Conservation (phyloP, 1,140 invertebrate species). For the Tetramorium simillimum region DNA sequence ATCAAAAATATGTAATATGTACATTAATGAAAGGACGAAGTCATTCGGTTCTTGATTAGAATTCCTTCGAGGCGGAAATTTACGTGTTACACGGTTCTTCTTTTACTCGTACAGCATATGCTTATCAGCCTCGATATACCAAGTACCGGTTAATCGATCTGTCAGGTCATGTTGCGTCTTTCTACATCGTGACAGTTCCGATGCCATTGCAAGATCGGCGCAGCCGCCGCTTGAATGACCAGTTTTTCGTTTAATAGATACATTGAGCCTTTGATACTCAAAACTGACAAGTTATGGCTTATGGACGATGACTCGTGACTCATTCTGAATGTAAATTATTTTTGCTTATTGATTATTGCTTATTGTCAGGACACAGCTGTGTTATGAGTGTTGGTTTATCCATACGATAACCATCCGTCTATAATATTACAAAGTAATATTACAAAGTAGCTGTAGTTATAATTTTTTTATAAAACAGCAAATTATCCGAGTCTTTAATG, state of each 20-base stretch:
- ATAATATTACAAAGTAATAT: too few relatives aligned
- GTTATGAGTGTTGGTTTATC: too few relatives aligned
- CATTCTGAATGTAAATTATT: too few relatives aligned
- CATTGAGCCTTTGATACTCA: too few relatives aligned
- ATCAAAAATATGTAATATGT: slow-evolving; percentile 5
- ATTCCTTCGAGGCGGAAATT: not conserved
- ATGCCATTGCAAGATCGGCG: not conserved
- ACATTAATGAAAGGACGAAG: not conserved
- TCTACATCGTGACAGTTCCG: slow-evolving; percentile 22
- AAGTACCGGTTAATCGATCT: slow-evolving; percentile 20
- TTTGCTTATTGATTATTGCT: too few relatives aligned
- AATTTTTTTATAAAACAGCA: too few relatives aligned
- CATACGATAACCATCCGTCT: too few relatives aligned
- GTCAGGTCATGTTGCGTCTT: not conserved
- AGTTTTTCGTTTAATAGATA: slow-evolving; percentile 35
- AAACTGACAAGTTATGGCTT: too few relatives aligned
- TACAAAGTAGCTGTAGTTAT: too few relatives aligned
- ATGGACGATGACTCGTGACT: too few relatives aligned
- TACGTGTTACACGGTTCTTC: not conserved
- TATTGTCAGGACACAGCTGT: too few relatives aligned
- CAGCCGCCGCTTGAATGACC: not conserved
- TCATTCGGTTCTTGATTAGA: slow-evolving; percentile 10
- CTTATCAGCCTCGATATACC: not conserved
- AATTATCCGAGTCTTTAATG: too few relatives aligned
- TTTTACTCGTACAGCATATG: not conserved